Conservation (phyloP, 2,797 vertebrate species). For the Erethizon dorsatum region DNA sequence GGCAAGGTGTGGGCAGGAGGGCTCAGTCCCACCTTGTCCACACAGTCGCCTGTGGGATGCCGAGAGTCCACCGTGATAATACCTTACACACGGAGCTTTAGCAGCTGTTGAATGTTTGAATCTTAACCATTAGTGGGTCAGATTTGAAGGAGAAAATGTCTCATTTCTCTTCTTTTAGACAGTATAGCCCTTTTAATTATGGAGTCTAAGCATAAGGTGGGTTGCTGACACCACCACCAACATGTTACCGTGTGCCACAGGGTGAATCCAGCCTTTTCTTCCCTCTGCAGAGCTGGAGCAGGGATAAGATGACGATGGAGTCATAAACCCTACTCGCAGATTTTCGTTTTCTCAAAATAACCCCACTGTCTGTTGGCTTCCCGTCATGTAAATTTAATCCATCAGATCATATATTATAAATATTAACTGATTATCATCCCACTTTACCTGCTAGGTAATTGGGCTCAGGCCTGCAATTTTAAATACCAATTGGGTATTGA, state of each 20-base stretch:
- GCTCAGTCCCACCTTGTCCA: fast-evolving
- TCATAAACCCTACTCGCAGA: background rate
- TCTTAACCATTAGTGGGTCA: background rate
- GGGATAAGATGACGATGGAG: background rate
- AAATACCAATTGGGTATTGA: background rate
- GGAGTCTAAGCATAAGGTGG: too few relatives aligned
- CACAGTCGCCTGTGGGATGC: fast-evolving
- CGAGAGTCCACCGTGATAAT: fast-evolving
- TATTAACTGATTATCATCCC: background rate
- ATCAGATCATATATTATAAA: background rate
- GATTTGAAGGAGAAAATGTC: background rate
- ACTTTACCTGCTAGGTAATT: background rate
- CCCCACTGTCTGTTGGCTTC: background rate
- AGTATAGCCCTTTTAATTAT: background rate
- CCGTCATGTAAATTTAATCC: background rate
- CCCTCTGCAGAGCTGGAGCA: fast-evolving
- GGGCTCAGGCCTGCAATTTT: background rate
- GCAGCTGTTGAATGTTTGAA: background rate
- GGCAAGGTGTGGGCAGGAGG: background rate
- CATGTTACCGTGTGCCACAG: background rate
- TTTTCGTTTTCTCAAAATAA: background rate
- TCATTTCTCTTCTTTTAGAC: background rate
- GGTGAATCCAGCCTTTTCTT: background rate
- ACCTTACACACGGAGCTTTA: background rate
- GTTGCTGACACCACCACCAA: background rate